A percentile compares a stretch with the other conserved stretches of the same genome.
Evolutionary conservation across 2,113 vertebrate species (phyloP).

Genomic region (Hypomesus transpacificus): DNA sequence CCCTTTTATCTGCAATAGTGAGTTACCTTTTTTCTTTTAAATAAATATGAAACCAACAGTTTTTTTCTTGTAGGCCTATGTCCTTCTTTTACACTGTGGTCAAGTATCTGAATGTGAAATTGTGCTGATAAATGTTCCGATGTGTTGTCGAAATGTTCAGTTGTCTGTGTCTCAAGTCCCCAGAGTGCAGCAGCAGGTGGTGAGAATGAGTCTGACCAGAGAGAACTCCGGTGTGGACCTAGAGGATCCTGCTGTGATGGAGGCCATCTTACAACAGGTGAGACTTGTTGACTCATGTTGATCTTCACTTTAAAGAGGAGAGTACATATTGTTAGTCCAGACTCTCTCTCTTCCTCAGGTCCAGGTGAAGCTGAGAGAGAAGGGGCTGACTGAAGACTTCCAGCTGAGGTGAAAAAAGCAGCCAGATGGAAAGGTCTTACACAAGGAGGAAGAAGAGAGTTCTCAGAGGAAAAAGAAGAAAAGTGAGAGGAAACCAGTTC

Average conservation of each 20-base stretch:
- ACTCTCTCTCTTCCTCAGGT: constrained; percentile 18
- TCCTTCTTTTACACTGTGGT: no score
- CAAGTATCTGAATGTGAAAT: no score
- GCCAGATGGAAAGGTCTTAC: constrained; percentile 18
- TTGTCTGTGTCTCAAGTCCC: neutral
- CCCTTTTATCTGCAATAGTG: no score
- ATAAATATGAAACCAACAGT: no score
- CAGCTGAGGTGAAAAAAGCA: constrained; percentile 1
- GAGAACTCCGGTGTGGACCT: neutral
- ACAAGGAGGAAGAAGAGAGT: constrained; percentile 8
- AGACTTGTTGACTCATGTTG: neutral
- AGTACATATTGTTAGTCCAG: no score
- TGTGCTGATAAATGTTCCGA: no score
- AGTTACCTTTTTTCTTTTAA: no score
- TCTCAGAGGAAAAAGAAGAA: neutral
- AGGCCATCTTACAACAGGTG: neutral
- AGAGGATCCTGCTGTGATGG: neutral
- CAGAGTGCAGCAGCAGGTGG: neutral
- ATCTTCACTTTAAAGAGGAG: no score
- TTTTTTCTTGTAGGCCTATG: no score
- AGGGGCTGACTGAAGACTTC: neutral
- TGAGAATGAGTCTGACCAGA: neutral
- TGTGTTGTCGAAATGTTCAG: no score
- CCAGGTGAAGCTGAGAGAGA: neutral
- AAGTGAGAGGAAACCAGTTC: no score